Percentiles rank a stretch among this genome's conserved stretches.
Conservation (phyloP, 2,888 invertebrate species). For the Gymnocheta viridis region DNA sequence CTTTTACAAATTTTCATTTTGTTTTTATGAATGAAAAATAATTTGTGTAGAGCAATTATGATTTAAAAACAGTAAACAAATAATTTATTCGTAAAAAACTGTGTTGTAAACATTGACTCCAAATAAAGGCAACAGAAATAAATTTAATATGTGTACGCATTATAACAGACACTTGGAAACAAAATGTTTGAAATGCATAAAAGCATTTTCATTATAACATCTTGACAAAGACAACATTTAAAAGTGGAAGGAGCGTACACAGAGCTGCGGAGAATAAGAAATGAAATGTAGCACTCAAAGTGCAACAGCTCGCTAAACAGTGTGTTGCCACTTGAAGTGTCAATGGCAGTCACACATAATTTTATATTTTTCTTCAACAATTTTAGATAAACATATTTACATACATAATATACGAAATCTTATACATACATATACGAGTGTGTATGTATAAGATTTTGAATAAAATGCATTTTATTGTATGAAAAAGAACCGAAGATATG, state of each 20-base stretch:
- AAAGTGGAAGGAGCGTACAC: slow-evolving; percentile 32
- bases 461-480: slow-evolving; percentile 15
- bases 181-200: slow-evolving; percentile 40
- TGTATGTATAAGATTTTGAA: slow-evolving; percentile 1
- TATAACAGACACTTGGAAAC: slow-evolving; percentile 30
- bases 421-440: background rate
- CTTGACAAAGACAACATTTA: slow-evolving; percentile 52
- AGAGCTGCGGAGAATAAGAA: slow-evolving; percentile 24
- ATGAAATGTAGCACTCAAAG: slow-evolving; percentile 43
- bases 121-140: background rate
- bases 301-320: slow-evolving; percentile 46
- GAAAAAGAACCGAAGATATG: background rate
- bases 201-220: slow-evolving; percentile 33
- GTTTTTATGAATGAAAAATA: background rate
- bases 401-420: background rate
- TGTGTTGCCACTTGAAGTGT: slow-evolving; percentile 60
- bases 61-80: slow-evolving; percentile 40
- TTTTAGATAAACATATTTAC: background rate
- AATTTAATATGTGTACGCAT: slow-evolving; percentile 28
- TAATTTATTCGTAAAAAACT: slow-evolving; percentile 24
- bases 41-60: slow-evolving; percentile 34
- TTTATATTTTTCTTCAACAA: background rate
- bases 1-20: slow-evolving; percentile 2
- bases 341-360: slow-evolving; percentile 54
- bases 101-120: slow-evolving; percentile 23